Evolutionary conservation across 2,797 vertebrate species (phyloP).

Genomic region (Chaunax sp.): DNA sequence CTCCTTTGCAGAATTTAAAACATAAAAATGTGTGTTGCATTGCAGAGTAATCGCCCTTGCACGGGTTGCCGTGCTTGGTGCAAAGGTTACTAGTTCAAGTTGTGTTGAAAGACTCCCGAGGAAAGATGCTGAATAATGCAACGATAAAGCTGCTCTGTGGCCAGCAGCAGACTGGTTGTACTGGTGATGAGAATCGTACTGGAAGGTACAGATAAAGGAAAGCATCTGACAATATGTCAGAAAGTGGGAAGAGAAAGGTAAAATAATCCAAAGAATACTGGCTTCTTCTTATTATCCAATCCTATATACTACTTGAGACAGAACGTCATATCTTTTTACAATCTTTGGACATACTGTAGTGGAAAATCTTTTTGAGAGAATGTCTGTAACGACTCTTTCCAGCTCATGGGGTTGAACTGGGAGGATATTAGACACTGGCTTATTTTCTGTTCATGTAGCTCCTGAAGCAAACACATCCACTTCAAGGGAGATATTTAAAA

Average conservation of each 20-base stretch:
- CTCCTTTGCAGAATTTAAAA: not conserved
- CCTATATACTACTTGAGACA: slow-evolving; percentile 34
- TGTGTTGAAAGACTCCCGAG: slow-evolving; percentile 14
- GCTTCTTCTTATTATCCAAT: slow-evolving; percentile 31
- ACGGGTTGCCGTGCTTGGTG: slow-evolving; percentile 5
- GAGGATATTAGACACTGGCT: slow-evolving; percentile 51
- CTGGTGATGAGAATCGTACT: slow-evolving; percentile 33
- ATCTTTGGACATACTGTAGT: slow-evolving; percentile 10
- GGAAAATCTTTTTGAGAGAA: slow-evolving; percentile 50
- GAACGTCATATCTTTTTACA: slow-evolving; percentile 55
- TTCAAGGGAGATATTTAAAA: slow-evolving; percentile 49
- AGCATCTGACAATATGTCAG: slow-evolving; percentile 23
- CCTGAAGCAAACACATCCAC: slow-evolving; percentile 44
- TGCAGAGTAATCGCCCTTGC: not conserved
- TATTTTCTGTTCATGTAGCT: slow-evolving; percentile 43
- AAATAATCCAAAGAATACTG: slow-evolving; percentile 13
- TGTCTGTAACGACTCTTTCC: slow-evolving; percentile 55
- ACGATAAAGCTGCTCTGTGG: slow-evolving; percentile 21
- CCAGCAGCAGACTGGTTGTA: slow-evolving; percentile 12
- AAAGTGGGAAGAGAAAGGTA: slow-evolving; percentile 11
- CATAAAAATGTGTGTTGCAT: not conserved
- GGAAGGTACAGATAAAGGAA: slow-evolving; percentile 3
- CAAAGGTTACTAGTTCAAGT: slow-evolving; percentile 36
- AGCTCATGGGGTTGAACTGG: slow-evolving; percentile 38
- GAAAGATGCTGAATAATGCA: slow-evolving; percentile 47